These are phyloP conservation scores for Lophotis ruficrista DNA, from an alignment of 2,113 vertebrate species.

Conservation along the genomic window DNA sequence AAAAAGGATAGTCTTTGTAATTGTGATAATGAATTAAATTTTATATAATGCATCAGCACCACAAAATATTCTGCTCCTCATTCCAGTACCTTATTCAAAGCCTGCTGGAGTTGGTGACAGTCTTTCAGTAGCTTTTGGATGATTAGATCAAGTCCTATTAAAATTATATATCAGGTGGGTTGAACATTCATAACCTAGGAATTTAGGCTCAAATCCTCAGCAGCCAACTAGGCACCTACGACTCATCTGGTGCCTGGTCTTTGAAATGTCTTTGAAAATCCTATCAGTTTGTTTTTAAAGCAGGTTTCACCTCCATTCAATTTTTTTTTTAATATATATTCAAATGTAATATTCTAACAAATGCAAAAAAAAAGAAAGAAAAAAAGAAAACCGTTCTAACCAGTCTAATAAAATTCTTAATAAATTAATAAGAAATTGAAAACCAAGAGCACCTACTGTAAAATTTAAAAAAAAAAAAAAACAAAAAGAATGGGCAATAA, in stretches of 20 bases:
- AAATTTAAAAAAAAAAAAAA: neutral
- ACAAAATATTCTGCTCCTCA: neutral
- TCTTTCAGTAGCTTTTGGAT: neutral
- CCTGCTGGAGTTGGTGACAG: neutral
- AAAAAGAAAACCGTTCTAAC: neutral
- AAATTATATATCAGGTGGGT: conserved; percentile 8
- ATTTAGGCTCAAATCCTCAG: neutral
- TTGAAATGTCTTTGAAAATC: neutral
- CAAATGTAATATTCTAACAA: neutral
- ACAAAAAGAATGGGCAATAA: neutral
- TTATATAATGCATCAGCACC: neutral
- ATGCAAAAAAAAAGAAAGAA: neutral
- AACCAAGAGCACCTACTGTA: accelerated
- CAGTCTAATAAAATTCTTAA: neutral
- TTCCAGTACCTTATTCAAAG: neutral
- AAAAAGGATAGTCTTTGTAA: conserved; percentile 9
- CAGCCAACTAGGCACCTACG: neutral
- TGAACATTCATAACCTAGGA: neutral
- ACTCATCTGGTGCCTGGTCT: neutral
- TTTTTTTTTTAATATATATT: neutral
- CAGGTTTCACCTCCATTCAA: neutral
- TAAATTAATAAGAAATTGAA: neutral
- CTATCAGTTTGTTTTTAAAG: neutral
- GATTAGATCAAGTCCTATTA: neutral
- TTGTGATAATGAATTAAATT: neutral